Evolutionary conservation across 1,140 invertebrate genomes (phyloP), one percentile per base, ranked within the genome.

Genomic region (Micrasema minimum): DNA sequence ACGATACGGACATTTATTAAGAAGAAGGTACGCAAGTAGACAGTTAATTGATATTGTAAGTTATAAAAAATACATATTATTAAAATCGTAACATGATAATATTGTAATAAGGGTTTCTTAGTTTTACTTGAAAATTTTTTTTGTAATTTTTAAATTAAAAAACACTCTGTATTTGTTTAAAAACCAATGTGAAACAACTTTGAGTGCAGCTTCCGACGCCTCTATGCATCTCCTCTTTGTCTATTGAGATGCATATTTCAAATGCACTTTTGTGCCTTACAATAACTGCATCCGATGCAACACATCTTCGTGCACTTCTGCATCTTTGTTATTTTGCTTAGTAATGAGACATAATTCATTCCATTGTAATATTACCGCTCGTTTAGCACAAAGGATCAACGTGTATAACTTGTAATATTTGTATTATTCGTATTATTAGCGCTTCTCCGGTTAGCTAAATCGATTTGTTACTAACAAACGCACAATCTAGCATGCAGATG

Each of bases 381-480:
- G 12, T 57, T 57, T 16, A 16, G 16, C 10, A 51, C 48, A 51
- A 51, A 51, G 48, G 14, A 31, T 4, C 26, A 4, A 7, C 26
- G 2, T 31, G 26, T 31, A 31, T 31, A 4, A 31, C 26, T 31
- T 31, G 7, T 31, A 31, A 31, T 31, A 7, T 31, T 31, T 31
- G 26, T n/a, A n/a, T n/a, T n/a, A n/a, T 11, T 18, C n/a, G 35
- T 41, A 45, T 62, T 46, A 62, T 38, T 9, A 2, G 9, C 23
- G 55, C 59, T 62, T 46, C 59, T 62, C 26, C 6, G 59, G 18
- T 62, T 16, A 6, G 41, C 59, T 23, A 51, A 66, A 66, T 66
- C 62, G 62, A 66, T 66, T 66, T 51, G 62, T 66, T 51, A 41
- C 20, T 23, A 23, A 66, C 62, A 66, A 66, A 50, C 45, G 7